phyloP scores from a whole-genome alignment of 2,113 vertebrate species.

The Hemichromis elongatus region DNA sequence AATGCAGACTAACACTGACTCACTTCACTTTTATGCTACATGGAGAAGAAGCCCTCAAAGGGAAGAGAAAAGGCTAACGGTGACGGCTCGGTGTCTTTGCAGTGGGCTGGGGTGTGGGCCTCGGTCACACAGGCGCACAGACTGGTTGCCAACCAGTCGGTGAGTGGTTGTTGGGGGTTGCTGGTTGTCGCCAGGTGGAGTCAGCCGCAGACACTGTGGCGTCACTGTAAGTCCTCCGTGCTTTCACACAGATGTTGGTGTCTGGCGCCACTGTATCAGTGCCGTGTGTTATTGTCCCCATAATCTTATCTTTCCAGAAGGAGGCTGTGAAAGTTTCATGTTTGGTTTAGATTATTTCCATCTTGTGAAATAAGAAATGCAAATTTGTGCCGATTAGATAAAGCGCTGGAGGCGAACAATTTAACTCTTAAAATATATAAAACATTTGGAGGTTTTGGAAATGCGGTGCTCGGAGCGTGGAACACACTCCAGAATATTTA shows the following conservation, averaged over 20 bases:
- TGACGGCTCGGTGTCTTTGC: not conserved
- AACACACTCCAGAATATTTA: not conserved
- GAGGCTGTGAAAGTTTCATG: not conserved
- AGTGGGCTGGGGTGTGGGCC: not conserved
- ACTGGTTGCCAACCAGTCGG: not conserved
- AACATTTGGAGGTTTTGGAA: not conserved
- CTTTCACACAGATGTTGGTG: accelerated
- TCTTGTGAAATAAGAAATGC: not conserved
- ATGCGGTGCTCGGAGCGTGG: too few species aligned
- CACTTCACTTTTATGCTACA: not conserved
- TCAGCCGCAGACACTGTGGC: not conserved
- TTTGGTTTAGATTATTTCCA: not conserved
- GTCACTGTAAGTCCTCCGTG: not conserved
- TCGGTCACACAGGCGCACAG: not conserved
- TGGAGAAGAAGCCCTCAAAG: not conserved
- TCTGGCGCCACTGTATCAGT: not conserved
- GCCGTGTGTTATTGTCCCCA: not conserved
- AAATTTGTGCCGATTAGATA: not conserved
- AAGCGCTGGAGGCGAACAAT: not conserved
- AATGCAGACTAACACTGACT: not conserved
- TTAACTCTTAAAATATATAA: not conserved
- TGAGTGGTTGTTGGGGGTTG: not conserved
- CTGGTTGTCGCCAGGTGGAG: not conserved
- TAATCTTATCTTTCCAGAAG: not conserved
- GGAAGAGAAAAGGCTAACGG: not conserved